Evolutionary conservation across 1,140 invertebrate genomes (phyloP), one percentile per base, ranked within the genome.

Genomic region (Sycophila sp.): DNA sequence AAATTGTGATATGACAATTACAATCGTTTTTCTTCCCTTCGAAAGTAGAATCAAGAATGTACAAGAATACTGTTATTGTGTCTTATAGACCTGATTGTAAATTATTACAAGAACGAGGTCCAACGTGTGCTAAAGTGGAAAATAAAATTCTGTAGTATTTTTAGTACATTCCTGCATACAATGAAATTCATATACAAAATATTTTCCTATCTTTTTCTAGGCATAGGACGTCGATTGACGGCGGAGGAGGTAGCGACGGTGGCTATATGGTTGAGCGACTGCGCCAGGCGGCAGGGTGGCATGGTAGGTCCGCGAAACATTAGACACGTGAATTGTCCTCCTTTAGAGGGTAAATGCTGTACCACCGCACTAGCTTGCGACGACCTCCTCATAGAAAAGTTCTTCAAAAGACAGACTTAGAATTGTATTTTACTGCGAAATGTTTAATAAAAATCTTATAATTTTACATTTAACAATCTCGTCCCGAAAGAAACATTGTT

Each of bases 301-400:
- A 83, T 86, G 82, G 76, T 86, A 19, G 85, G 84, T 2, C 83
- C 85, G 5, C 76, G 85, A 63, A 86, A 86, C 74, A 72, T 86
- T 2, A 77, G 85, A 2, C 85, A 86, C 38, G 74, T 79, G 7
- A 77, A 84, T 2, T 86, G 85, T 73, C 85, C 85, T 11, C 73
- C 80, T 17, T 59, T 86, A 7, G 80, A 82, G 22, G 70, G 70
- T 8, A 15, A 4, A 4, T 56, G 51, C 30, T 38, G 24, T 7
- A 1, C 59, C 4, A 56, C 15, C 8, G n/a, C 19, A 10, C 24
- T 22, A 47, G 8, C 38, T n/a, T 40, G 38, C 2, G 11, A 40
- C 11, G 11, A n/a, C 11, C n/a, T 42, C 40, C 19, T 5, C 17
- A 22, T 13, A 10, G 59, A 63, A 15, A 15, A 30, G 11, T 47